phyloP scores from a whole-genome alignment of 1,140 invertebrate species.

The Sminthurinus signatus region DNA sequence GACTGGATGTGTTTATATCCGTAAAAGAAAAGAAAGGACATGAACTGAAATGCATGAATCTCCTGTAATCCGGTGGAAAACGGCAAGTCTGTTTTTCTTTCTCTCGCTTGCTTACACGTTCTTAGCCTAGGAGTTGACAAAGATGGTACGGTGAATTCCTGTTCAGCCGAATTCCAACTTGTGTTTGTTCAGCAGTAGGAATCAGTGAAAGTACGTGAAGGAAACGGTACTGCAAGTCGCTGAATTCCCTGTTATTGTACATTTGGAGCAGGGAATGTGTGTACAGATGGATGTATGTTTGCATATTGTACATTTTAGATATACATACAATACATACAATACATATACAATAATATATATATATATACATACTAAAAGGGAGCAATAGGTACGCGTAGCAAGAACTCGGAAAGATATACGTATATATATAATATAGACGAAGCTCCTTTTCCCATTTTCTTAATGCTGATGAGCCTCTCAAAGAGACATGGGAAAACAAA shows the following conservation, averaged over 20 bases:
- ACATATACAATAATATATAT: neutral
- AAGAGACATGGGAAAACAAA: slow-evolving; percentile 11
- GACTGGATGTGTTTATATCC: no score
- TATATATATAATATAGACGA: neutral
- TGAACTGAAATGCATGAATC: no score
- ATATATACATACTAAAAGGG: neutral
- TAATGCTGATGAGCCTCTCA: slow-evolving; percentile 16
- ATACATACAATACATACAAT: neutral
- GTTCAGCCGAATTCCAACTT: neutral
- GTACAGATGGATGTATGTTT: no score
- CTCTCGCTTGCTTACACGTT: neutral
- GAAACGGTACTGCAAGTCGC: neutral
- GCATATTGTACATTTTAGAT: no score
- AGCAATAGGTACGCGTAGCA: neutral
- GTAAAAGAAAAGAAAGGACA: no score
- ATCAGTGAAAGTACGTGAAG: slow-evolving; percentile 2
- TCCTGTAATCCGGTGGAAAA: no score
- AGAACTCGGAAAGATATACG: neutral
- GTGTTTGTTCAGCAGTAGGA: neutral
- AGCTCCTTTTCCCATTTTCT: slow-evolving; percentile 1
- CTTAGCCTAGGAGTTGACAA: neutral
- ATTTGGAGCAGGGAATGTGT: no score
- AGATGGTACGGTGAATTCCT: neutral
- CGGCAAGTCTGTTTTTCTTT: no score
- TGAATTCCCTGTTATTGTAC: neutral